A percentile compares a stretch with the other conserved stretches of the same genome.
phyloP scores from a whole-genome alignment of 2,113 vertebrate genomes.

The Chamaea fasciata region DNA sequence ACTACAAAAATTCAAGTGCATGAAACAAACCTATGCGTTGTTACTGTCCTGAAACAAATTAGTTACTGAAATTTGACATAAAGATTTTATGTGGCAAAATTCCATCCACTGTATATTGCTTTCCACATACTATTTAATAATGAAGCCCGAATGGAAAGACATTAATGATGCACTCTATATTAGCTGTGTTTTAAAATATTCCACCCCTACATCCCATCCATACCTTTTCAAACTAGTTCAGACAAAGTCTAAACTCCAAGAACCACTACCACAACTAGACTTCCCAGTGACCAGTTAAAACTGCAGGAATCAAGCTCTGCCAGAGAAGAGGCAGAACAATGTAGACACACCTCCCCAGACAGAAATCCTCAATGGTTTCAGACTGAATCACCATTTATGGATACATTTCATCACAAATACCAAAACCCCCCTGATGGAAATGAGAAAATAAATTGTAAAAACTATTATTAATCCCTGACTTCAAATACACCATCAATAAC shows the following conservation, averaged over 20 bases:
- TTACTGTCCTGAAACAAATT: background rate
- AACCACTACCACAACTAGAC: background rate
- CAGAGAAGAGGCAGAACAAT: background rate
- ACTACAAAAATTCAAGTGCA: background rate
- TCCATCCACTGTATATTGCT: accelerated
- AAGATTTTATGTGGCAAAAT: background rate
- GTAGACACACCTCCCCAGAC: background rate
- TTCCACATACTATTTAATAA: background rate
- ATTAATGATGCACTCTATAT: background rate
- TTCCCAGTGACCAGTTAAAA: background rate
- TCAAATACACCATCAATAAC: background rate
- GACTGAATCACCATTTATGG: background rate
- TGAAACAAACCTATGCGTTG: background rate
- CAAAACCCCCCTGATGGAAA: background rate
- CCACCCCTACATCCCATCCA: background rate
- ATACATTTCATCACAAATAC: background rate
- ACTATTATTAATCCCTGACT: background rate
- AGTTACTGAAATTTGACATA: background rate
- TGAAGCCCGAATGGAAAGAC: background rate
- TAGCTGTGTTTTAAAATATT: background rate
- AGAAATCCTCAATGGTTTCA: background rate
- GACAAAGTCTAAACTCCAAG: background rate
- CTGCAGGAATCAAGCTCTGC: background rate
- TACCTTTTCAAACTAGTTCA: background rate
- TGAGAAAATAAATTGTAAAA: background rate